These are phyloP conservation scores for Sinotaia quadrata DNA, from an alignment of 2,888 invertebrate species.

Conservation along the genomic window DNA sequence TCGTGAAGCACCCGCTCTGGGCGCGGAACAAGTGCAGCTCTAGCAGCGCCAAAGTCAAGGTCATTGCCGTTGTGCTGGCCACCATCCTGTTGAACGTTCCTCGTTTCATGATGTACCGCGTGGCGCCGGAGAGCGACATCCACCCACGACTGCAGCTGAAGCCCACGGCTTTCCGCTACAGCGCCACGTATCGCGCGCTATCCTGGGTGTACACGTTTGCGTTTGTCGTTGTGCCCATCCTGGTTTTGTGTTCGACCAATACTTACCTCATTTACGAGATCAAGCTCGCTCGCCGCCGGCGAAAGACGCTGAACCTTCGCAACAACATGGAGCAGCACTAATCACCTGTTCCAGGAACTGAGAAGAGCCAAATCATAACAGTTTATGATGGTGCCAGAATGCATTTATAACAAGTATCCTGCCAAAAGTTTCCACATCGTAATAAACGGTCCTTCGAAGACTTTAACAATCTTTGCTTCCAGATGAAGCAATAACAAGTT, in stretches of 20 bases:
- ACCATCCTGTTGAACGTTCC: conserved; percentile 60
- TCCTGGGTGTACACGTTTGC: conserved; percentile 59
- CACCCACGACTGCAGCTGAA: conserved; percentile 25
- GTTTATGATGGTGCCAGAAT: too few species aligned
- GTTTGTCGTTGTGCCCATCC: conserved; percentile 58
- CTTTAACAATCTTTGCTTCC: too few species aligned
- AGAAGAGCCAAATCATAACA: too few species aligned
- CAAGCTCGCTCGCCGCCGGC: conserved; percentile 48
- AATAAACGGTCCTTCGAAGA: too few species aligned
- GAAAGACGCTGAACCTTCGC: conserved; percentile 48
- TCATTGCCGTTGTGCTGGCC: conserved; percentile 47
- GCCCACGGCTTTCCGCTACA: conserved; percentile 54
- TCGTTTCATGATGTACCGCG: conserved; percentile 53
- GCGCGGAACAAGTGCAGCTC: conserved; percentile 61
- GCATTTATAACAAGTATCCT: too few species aligned
- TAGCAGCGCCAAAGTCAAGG: conserved; percentile 55
- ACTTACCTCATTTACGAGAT: conserved; percentile 59
- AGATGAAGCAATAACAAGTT: too few species aligned
- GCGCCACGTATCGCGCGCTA: conserved; percentile 40
- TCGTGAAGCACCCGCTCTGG: conserved; percentile 62
- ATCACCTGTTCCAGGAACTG: too few species aligned
- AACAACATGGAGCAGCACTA: conserved; percentile 56
- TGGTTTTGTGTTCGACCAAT: conserved; percentile 53
- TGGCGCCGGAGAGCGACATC: conserved; percentile 25
- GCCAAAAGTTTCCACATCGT: too few species aligned